phyloP scores from a whole-genome alignment of 2,888 invertebrate genomes.

The Apomyelois bistriatella region DNA sequence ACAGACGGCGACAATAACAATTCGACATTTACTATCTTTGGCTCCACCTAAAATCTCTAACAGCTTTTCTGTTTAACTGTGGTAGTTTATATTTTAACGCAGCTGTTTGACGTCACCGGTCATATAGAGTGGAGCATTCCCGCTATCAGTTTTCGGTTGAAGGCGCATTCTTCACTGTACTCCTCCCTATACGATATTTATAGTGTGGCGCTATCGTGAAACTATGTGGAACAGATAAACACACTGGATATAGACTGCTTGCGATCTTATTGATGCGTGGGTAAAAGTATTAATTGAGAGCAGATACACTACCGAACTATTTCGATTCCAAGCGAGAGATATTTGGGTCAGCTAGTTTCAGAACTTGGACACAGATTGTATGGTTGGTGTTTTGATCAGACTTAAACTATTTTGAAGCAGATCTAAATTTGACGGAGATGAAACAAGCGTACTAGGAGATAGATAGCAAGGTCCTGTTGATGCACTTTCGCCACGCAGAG shows the following conservation, averaged over 20 bases:
- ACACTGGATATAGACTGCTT: slow-evolving; percentile 10
- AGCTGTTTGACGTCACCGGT: slow-evolving; percentile 46
- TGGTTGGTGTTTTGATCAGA: neutral
- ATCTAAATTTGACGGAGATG: neutral
- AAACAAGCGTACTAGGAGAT: neutral
- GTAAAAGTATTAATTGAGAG: slow-evolving; percentile 9
- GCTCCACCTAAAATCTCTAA: neutral
- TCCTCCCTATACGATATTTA: slow-evolving; percentile 39
- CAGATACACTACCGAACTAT: slow-evolving; percentile 4
- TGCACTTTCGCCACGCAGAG: too few species aligned
- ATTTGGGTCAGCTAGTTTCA: slow-evolving; percentile 1
- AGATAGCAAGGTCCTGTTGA: too few species aligned
- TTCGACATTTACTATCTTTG: neutral
- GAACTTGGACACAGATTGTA: neutral
- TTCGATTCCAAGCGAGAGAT: slow-evolving; percentile 1
- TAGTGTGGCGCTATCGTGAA: slow-evolving; percentile 36
- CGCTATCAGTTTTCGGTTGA: slow-evolving; percentile 58
- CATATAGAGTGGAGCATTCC: slow-evolving; percentile 31
- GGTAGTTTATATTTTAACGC: neutral
- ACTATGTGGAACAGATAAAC: slow-evolving; percentile 15
- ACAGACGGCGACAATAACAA: neutral
- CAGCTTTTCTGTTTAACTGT: neutral
- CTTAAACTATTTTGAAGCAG: too few species aligned
- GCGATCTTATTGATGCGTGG: slow-evolving; percentile 10
- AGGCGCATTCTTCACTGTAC: slow-evolving; percentile 47